Base-by-base conservation (phyloP, 2,113 vertebrate genomes). In the Periophthalmodon schlosseri region DNA sequence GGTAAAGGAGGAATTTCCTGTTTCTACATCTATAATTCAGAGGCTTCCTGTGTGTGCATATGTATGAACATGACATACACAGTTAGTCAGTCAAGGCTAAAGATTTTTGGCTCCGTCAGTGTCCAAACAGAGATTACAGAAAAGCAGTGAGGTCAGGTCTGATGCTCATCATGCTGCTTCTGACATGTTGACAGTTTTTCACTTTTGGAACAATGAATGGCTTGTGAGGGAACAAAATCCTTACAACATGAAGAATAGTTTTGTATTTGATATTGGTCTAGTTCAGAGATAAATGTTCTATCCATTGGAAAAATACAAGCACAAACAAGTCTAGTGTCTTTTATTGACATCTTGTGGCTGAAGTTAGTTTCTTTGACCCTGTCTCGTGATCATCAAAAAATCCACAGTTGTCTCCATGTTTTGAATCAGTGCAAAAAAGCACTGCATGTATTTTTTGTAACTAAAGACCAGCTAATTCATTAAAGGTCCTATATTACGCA, bases 1-100 rank as follows among this genome's bases (percentile, higher is more conserved):
- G 87, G 81, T 83, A 80, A 78, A 73, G 81, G 70, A 89, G 86
- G 92, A 88, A 93, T 93, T 93, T 94, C 93, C 93, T 94, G 91
- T 93, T 92, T 91, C 91, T 84, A 80, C 91, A 94, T 94, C 88
- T 88, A 92, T 93, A 92, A 94, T 94, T 93, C 90, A 94, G 85
- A 70, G 78, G 80, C 85, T 92, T 93, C 90, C 90, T 93, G 87
- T 84, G 69, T 75, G 73, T 63, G 74, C 50, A 57, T 70, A 69
- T 36, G 46, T 65, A 57, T 9, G 64, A 70, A 63, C 64, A 49
- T 68, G 39, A 23, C 39, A 24, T 7, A 49, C 66, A 49, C 46
- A 47, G 14, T 68, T 23, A 68, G 44, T 3, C 65, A 46, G 11
- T 46, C n/a, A 33, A 63, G 15, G 33, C 60, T 63, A 46, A 49